A percentile compares a stretch with the other conserved stretches of the same genome.
Conservation (phyloP, 2,113 vertebrate species). For the Macheiramphus alcinus region DNA sequence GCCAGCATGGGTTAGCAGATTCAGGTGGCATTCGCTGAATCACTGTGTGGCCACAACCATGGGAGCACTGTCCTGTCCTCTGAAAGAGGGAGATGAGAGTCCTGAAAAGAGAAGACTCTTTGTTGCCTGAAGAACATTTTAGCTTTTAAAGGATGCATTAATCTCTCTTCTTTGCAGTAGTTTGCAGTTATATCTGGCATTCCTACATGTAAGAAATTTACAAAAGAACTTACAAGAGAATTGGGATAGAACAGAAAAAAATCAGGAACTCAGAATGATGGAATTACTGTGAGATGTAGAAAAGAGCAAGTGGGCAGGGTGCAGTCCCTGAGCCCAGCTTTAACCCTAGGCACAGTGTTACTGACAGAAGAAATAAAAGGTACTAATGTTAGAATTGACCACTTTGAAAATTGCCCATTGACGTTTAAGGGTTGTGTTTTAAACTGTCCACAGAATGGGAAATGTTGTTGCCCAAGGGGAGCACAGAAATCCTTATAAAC, state of each 20-base stretch:
- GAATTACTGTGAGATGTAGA: neutral
- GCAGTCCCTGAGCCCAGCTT: neutral
- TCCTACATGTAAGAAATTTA: neutral
- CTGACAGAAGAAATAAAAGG: neutral
- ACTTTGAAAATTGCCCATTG: neutral
- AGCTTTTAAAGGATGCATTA: neutral
- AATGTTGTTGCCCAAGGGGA: neutral
- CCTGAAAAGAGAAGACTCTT: neutral
- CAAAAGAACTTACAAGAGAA: neutral
- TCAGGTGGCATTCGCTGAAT: neutral
- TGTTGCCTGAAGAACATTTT: neutral
- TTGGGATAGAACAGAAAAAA: neutral
- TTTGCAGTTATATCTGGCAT: neutral
- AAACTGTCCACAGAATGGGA: neutral
- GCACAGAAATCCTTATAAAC: neutral
- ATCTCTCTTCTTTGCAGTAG: neutral
- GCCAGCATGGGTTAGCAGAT: neutral
- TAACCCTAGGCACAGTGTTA: neutral
- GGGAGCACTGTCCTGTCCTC: neutral
- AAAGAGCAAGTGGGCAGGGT: neutral
- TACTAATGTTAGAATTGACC: neutral
- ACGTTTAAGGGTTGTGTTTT: neutral
- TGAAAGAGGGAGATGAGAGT: neutral
- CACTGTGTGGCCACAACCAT: too few species aligned
- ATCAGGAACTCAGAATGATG: neutral